Evolutionary conservation across 2,888 invertebrate genomes (phyloP).

Genomic region (Linhomoeus sp.): DNA sequence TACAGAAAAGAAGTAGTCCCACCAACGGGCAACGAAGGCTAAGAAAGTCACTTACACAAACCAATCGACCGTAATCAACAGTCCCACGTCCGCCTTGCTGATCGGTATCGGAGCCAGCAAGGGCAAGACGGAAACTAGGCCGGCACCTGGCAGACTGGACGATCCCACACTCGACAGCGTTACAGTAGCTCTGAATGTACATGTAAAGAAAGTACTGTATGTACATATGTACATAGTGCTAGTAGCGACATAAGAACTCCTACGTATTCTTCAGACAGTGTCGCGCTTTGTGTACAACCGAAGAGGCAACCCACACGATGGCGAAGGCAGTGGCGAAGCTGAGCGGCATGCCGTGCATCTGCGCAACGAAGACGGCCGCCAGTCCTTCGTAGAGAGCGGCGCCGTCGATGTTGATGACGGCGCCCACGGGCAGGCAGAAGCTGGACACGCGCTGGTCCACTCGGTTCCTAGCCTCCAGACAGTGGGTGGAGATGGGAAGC

Average conservation of each 20-base stretch:
- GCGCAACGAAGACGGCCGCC: constrained; percentile 1
- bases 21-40: not conserved
- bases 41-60: not conserved
- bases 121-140: not conserved
- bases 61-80: not conserved
- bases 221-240: no score
- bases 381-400: constrained; percentile 1
- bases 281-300: no score
- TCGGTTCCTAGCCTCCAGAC: not conserved
- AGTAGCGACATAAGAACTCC: no score
- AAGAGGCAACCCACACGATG: constrained; percentile 1
- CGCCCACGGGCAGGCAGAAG: not conserved
- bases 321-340: not conserved
- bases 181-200: not conserved
- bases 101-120: not conserved
- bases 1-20: no score
- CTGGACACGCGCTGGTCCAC: not conserved
- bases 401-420: constrained; percentile 1
- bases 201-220: no score
- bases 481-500: not conserved
- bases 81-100: not conserved
- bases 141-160: not conserved
- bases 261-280: no score
- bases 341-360: not conserved
- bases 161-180: not conserved